Base-by-base conservation (phyloP, 2,113 vertebrate species). In the Crotalus helleri region DNA sequence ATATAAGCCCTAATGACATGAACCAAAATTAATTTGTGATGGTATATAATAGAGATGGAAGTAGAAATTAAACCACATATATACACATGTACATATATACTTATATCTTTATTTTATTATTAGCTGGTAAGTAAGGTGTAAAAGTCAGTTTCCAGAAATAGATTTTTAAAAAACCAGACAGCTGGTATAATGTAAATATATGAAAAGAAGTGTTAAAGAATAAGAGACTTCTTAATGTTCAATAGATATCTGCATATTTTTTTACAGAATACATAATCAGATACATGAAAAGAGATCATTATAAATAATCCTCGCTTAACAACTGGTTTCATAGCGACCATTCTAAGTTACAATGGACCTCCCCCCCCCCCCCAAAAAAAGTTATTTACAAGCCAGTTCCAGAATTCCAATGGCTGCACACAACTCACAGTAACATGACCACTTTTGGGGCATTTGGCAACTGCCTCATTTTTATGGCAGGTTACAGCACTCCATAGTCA, bases 321-420 rank as follows among this genome's bases (percentile, higher is more conserved):
- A 33, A 69, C 5, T 69, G n/a, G 2, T 69, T 69, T 29, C 64
- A 15, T 33, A 69, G 13, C 15, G 5, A 33, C 12, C 13, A 33
- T 69, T 33, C 64, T 69, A 69, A 33, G 64, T 69, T 69, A 69
- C 29, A 33, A 6, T 69, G 13, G 13, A n/a, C 21, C 57, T 12
- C 0, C 59, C 0, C 1, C n/a, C n/a, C n/a, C 29, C 29, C n/a
- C 13, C 64, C 4, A 13, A 5, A 24, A 33, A 5, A 26, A 33
- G 64, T 69, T n/a, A 33, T 69, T 69, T 69, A n/a, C 59, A 61
- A 61, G 64, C 64, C 64, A 69, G 64, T 69, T 69, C 64, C 64
- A 69, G 13, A 69, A 69, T 69, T 69, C 64, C 64, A 69, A 5
- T n/a, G 29, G 29, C 64, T 33, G 29, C 64, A 69, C 64, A 69